Base-by-base conservation (phyloP, 2,113 vertebrate species). In the Abramis brama region DNA sequence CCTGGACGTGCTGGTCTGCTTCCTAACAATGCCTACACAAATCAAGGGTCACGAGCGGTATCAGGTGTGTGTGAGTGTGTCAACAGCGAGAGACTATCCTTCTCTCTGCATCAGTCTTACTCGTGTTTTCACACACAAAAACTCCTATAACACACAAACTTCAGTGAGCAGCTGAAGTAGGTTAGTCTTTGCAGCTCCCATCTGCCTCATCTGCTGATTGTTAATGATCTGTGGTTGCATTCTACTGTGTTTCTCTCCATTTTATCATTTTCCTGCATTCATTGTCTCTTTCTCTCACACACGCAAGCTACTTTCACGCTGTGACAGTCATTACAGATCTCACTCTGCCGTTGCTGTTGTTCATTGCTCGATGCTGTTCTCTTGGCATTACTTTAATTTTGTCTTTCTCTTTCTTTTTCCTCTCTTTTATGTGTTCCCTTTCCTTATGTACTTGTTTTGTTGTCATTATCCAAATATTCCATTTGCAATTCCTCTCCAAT, bases 191-290 rank as follows among this genome's bases (percentile, higher is more conserved):
- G 89, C 86, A 87, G 83, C 88, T 92, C 89, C 88, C 89, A 87
- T 91, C 70, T 88, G 90, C 91, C 86, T 92, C 89, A 82, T 86
- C 82, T 87, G 89, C 47, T 83, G 45, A 36, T 88, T 91, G 89
- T 91, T 88, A 90, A 89, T 86, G 88, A 81, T 81, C 47, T 76
- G 47, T 60, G 85, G 21, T 79, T 4, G 52, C 79, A 36, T 59
- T 57, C n/a, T 75, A 36, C 64, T 83, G 66, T 45, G 71, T n/a
- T 84, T 52, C 79, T 89, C 84, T 87, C 55, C 27, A 17, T 60
- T 30, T 57, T 86, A 45, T 88, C 10, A 77, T 68, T 52, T 15
- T 83, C 45, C 45, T 55, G 36, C 64, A 59, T 33, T 77, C 50
- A 77, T 36, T 47, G 5, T 70, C 36, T 68, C 27, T 77, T 50